phyloP scores from a whole-genome alignment of 2,797 vertebrate species.

The Hipposideros larvatus region DNA sequence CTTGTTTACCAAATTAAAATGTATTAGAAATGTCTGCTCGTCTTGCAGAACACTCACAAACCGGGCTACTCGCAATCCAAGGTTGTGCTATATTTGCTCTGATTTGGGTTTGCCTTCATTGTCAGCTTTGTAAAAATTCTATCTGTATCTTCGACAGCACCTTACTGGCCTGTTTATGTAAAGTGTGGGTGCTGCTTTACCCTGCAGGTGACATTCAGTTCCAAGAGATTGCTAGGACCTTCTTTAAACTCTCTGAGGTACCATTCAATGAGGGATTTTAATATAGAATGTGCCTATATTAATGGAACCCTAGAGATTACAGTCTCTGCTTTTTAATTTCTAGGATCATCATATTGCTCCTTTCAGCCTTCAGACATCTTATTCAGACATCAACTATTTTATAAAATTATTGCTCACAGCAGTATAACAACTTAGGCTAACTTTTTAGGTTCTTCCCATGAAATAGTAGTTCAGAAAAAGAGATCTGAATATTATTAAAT shows the following conservation, averaged over 20 bases:
- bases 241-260: not conserved
- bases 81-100: not conserved
- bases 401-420: not conserved
- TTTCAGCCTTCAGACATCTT: not conserved
- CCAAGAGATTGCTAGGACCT: no score
- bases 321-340: not conserved
- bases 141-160: not conserved
- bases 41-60: no score
- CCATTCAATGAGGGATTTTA: not conserved
- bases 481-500: conserved; percentile 20
- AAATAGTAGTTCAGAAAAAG: not conserved
- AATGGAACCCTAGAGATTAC: not conserved
- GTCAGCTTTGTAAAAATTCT: not conserved
- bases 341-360: not conserved
- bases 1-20: no score
- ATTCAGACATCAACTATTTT: not conserved
- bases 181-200: not conserved
- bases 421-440: not conserved
- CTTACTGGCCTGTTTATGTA: not conserved
- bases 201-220: not conserved
- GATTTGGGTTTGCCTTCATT: not conserved
- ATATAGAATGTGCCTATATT: not conserved
- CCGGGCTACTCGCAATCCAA: no score
- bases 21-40: no score
- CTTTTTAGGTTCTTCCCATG: not conserved